These are phyloP conservation scores for Mimachlamys varia DNA, from an alignment of 2,888 invertebrate species.

Conservation along the genomic window DNA sequence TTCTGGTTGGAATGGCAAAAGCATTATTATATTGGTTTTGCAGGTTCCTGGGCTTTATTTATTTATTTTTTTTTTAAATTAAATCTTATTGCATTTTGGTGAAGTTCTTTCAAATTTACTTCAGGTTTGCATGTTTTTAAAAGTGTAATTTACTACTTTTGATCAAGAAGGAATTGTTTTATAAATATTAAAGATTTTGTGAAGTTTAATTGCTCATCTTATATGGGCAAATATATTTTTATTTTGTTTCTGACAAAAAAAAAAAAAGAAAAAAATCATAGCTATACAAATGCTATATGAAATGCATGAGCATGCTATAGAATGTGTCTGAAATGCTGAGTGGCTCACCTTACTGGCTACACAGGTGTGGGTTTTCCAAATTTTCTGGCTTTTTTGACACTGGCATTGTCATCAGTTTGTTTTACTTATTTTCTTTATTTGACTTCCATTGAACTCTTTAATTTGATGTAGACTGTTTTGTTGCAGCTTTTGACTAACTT, in stretches of 20 bases:
- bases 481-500: slow-evolving; percentile 28
- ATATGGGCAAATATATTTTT: neutral
- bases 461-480: slow-evolving; percentile 8
- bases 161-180: neutral
- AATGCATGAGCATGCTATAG: slow-evolving; percentile 16
- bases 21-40: neutral
- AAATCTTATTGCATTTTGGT: neutral
- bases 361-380: neutral
- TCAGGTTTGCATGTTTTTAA: neutral
- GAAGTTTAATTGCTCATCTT: neutral
- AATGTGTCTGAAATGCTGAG: neutral
- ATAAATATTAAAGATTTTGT: neutral
- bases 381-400: slow-evolving; percentile 22
- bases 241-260: too few species aligned
- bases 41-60: neutral
- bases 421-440: neutral
- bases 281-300: neutral
- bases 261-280: neutral
- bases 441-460: neutral
- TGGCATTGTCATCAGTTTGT: neutral
- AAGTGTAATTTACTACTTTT: neutral
- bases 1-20: neutral
- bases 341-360: slow-evolving; percentile 6
- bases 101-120: neutral
- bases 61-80: neutral